phyloP scores from a whole-genome alignment of 2,888 invertebrate species.

The Polia nebulosa region DNA sequence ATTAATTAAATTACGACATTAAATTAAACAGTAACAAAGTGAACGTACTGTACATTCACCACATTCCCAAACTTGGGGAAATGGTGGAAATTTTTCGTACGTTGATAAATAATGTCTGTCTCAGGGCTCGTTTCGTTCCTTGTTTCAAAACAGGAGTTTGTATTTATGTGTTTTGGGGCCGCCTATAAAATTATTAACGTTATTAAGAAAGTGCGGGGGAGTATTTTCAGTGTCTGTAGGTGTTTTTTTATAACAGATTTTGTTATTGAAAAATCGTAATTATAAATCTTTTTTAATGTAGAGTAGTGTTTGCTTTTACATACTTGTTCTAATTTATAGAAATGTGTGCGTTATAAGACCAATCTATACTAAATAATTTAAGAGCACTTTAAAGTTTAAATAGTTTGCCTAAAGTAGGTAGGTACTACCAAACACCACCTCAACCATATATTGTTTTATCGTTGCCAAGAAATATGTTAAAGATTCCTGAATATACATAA shows the following conservation, averaged over 20 bases:
- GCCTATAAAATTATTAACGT: constrained; percentile 44
- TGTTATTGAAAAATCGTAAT: neutral
- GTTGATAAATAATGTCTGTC: constrained; percentile 56
- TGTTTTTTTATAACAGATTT: neutral
- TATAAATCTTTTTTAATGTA: neutral
- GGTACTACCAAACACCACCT: neutral
- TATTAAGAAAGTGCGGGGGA: constrained; percentile 46
- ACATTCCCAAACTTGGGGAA: constrained; percentile 44
- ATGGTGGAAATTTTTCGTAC: constrained; percentile 40
- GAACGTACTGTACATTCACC: constrained; percentile 32
- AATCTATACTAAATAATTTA: constrained; percentile 29
- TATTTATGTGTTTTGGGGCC: constrained; percentile 50
- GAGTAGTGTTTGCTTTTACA: neutral
- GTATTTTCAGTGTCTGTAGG: neutral
- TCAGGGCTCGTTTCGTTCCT: constrained; percentile 37
- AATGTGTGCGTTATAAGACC: neutral
- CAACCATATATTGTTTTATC: neutral
- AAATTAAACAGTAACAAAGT: constrained; percentile 58
- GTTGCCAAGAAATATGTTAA: neutral
- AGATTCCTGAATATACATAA: constrained; percentile 23
- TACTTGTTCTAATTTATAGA: neutral
- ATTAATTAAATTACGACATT: constrained; percentile 54
- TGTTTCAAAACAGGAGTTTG: constrained; percentile 36
- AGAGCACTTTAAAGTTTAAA: constrained; percentile 24
- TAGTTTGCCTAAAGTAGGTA: neutral